Conservation (phyloP, 2,113 vertebrate genomes). For the Corapipo altera region DNA sequence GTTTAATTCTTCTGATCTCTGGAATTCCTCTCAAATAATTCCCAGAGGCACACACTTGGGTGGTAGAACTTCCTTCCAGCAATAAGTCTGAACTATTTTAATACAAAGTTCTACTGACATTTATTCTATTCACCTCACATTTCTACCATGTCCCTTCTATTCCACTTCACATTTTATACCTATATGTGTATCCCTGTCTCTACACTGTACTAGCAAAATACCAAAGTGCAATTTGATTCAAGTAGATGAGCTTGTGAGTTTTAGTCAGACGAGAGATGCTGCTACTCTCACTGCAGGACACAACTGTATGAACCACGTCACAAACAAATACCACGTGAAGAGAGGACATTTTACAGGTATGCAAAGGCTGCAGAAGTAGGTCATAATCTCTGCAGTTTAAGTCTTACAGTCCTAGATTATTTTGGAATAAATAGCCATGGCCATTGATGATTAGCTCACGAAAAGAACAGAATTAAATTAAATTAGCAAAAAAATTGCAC, state of each 20-base stretch:
- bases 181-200: too few relatives aligned
- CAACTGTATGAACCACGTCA: rapidly evolving
- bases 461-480: neutral
- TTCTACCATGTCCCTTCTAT: neutral
- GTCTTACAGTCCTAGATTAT: neutral
- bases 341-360: neutral
- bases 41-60: neutral
- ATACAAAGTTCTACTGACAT: neutral
- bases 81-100: neutral
- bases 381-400: neutral
- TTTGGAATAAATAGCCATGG: neutral
- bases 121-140: neutral
- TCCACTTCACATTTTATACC: neutral
- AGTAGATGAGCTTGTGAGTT: neutral
- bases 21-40: neutral
- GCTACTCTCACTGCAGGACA: neutral
- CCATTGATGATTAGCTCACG: neutral
- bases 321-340: neutral
- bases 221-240: neutral
- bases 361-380: neutral
- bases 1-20: neutral
- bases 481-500: neutral
- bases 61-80: neutral
- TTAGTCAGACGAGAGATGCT: neutral
- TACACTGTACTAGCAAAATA: neutral